Conservation (phyloP, 1,140 invertebrate genomes). For the Drosophila simulans region DNA sequence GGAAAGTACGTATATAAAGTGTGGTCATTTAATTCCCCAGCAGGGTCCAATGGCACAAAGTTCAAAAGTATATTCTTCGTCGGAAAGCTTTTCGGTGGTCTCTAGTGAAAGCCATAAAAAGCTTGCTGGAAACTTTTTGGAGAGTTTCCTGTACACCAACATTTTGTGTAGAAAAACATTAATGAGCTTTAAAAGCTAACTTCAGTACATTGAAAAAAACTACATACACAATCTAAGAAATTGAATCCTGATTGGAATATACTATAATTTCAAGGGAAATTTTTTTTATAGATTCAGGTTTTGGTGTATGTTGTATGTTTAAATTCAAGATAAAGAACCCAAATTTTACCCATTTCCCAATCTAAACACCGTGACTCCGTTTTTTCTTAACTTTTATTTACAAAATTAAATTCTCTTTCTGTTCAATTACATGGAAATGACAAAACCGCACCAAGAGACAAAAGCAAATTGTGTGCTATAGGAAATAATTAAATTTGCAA, state of each 20-base stretch:
- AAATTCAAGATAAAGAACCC: not conserved
- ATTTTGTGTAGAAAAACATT: not conserved
- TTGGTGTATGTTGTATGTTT: no score
- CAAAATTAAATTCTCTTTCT: conserved; percentile 72
- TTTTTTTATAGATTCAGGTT: no score
- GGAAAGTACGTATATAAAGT: conserved; percentile 21
- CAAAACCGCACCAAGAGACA: conserved; percentile 52
- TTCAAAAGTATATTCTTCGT: not conserved
- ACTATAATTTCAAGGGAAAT: no score
- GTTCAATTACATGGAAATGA: conserved; percentile 55
- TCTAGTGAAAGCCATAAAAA: not conserved
- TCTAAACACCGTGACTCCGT: conserved; percentile 30
- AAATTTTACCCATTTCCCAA: not conserved
- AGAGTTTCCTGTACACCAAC: not conserved
- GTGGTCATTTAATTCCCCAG: conserved; percentile 17
- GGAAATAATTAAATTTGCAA: conserved; percentile 37
- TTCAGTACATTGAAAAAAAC: not conserved
- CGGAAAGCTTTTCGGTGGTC: not conserved
- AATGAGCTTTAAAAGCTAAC: not conserved
- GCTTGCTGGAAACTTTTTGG: not conserved
- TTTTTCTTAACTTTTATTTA: conserved; percentile 79
- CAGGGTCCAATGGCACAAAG: conserved; percentile 16
- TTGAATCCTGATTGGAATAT: not conserved
- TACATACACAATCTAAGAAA: not conserved
- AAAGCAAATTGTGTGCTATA: conserved; percentile 38